phyloP scores from a whole-genome alignment of 2,888 invertebrate genomes.

The Trichopoda pennipes region DNA sequence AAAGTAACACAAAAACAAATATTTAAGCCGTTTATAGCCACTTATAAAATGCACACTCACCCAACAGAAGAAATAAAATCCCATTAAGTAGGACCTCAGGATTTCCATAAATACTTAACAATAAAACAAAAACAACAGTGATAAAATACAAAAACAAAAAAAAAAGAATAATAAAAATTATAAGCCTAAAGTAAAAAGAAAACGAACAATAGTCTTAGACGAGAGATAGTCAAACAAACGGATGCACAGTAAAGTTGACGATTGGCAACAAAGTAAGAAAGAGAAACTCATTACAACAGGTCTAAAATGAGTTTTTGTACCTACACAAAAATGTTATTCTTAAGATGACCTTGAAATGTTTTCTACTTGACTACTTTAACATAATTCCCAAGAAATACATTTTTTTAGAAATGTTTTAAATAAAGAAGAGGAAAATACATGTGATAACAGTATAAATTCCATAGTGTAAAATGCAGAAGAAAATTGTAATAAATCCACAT shows the following conservation, averaged over 20 bases:
- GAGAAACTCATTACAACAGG: slow-evolving; percentile 37
- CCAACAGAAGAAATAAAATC: slow-evolving; percentile 21
- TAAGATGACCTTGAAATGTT: slow-evolving; percentile 62
- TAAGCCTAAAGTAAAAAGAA: neutral
- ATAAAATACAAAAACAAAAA: slow-evolving; percentile 3
- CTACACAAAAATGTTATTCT: slow-evolving; percentile 53
- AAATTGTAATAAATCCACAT: neutral
- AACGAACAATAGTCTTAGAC: neutral
- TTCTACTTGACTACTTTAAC: slow-evolving; percentile 27
- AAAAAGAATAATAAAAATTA: neutral
- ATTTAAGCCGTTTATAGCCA: slow-evolving; percentile 18
- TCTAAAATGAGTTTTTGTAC: slow-evolving; percentile 38
- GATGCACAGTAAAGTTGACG: slow-evolving; percentile 1
- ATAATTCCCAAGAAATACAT: slow-evolving; percentile 31
- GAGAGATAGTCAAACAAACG: neutral
- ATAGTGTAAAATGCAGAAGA: neutral
- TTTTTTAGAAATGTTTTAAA: neutral
- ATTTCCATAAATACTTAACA: slow-evolving; percentile 49
- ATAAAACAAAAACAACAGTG: slow-evolving; percentile 22
- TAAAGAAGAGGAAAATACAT: neutral
- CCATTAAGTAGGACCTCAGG: slow-evolving; percentile 15
- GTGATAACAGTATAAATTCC: neutral
- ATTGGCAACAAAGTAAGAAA: neutral
- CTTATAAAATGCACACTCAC: neutral
- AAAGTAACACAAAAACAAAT: neutral